Conservation (phyloP, 2,113 vertebrate genomes). For the Mixornis gularis region DNA sequence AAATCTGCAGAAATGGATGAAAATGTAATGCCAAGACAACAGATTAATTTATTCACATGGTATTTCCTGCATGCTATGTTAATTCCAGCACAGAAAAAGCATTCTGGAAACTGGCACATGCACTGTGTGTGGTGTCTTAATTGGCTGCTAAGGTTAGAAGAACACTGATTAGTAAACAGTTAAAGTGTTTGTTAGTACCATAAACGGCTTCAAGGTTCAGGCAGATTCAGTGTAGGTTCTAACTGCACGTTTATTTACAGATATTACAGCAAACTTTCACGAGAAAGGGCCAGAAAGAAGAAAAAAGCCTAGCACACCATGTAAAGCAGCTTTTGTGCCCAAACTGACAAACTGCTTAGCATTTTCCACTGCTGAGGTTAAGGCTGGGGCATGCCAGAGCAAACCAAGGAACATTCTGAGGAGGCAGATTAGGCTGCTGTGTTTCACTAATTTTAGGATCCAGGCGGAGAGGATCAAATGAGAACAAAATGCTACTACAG, state of each 20-base stretch:
- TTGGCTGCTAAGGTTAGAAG: neutral
- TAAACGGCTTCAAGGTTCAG: neutral
- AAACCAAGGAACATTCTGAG: neutral
- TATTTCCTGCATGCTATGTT: neutral
- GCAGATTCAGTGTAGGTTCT: neutral
- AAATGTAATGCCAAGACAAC: neutral
- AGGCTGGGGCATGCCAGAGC: neutral
- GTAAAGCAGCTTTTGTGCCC: neutral
- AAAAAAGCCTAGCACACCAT: neutral
- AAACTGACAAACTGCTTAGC: neutral
- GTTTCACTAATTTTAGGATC: neutral
- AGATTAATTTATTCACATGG: neutral
- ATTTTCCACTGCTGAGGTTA: neutral
- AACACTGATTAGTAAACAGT: neutral
- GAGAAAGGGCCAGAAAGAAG: neutral
- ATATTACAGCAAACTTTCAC: neutral
- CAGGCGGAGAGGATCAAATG: neutral
- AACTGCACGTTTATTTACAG: neutral
- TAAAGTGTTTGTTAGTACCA: neutral
- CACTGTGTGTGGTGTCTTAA: neutral
- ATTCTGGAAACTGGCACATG: neutral
- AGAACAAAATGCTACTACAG: neutral
- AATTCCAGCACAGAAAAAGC: neutral
- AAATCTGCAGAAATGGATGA: neutral
- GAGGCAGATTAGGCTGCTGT: neutral